Evolutionary conservation across 2,797 vertebrate species (phyloP), one percentile per base, ranked within the genome.

Genomic region (Gallinago nigripennis): DNA sequence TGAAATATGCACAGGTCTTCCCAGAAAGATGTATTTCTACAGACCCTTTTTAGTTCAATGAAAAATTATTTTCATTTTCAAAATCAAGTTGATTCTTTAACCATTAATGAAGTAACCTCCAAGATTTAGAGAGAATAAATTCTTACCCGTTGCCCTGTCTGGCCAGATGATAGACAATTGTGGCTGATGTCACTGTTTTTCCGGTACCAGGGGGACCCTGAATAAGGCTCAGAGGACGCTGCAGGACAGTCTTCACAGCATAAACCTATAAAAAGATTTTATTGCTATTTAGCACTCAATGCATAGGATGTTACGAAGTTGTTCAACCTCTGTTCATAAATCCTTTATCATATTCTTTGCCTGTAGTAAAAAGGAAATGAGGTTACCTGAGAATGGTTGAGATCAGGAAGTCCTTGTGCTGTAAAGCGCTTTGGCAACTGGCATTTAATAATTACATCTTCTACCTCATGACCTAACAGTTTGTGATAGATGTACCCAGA

Each of bases 401-500:
- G 99, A 97, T 99, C 99, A 3, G 99, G 99, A n/a, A 99, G 98
- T 17, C 99, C 99, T 91, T 99, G 99, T 18, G 99, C 99, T 25
- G 99, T 99, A 97, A 99, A 99, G 89, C 99, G 99, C 94, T 99
- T 99, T n/a, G 99, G 99, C 92, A 99, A 98, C 98, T 99, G 99
- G 97, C 99, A 99, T 97, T 99, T 99, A 96, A 99, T 99, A 91
- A 99, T 99, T 51, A 99, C 99, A 27, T 99, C 99, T 84, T 99
- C 99, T 33, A 99, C 99, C 97, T 99, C 99, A 0, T 99, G 99
- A 53, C 99, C 99, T 71, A 99, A 96, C 78, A 99, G 98, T 53
- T 99, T 99, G 98, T 99, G 99, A 96, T 99, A 99, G 96, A 99
- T 99, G 96, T 99, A 99, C 31, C 99, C 99, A 1, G 99, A 99